Evolutionary conservation across 2,888 invertebrate species (phyloP).

Genomic region (Geotrupes spiniger): DNA sequence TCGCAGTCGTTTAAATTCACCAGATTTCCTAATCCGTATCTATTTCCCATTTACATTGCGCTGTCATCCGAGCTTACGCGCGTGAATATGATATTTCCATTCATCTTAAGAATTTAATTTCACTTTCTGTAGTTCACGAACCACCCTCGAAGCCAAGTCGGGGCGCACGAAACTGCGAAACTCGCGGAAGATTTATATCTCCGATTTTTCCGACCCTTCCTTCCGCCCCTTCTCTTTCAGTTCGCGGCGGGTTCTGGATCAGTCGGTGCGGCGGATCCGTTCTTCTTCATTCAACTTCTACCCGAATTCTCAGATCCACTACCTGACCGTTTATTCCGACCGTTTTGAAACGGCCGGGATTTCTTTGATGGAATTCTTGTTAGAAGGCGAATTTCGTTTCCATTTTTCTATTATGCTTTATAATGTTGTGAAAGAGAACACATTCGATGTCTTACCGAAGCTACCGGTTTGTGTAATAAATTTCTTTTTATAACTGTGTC

Average conservation of each 20-base stretch:
- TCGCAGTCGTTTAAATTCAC: too few relatives aligned
- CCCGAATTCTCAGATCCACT: too few relatives aligned
- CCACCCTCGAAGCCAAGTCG: constrained; percentile 3
- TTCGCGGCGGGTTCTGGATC: constrained; percentile 30
- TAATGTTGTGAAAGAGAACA: too few relatives aligned
- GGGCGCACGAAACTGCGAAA: constrained; percentile 25
- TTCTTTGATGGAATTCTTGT: too few relatives aligned
- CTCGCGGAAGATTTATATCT: constrained; percentile 33
- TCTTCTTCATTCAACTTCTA: constrained; percentile 27
- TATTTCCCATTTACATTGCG: constrained; percentile 2
- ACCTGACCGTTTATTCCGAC: too few relatives aligned
- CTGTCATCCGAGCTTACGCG: constrained; percentile 2
- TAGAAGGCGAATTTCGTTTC: too few relatives aligned
- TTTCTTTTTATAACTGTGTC: too few relatives aligned
- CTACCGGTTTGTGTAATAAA: too few relatives aligned
- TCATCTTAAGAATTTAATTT: constrained; percentile 14
- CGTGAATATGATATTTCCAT: constrained; percentile 10
- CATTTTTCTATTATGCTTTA: too few relatives aligned
- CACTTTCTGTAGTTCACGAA: constrained; percentile 6
- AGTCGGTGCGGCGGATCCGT: constrained; percentile 30
- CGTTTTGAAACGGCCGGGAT: too few relatives aligned
- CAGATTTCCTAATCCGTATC: not conserved
- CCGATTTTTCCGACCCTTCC: constrained; percentile 30
- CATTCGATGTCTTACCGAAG: too few relatives aligned
- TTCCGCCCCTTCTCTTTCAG: constrained; percentile 22